Conservation (phyloP, 2,888 invertebrate genomes). For the Dioctria rufipes region DNA sequence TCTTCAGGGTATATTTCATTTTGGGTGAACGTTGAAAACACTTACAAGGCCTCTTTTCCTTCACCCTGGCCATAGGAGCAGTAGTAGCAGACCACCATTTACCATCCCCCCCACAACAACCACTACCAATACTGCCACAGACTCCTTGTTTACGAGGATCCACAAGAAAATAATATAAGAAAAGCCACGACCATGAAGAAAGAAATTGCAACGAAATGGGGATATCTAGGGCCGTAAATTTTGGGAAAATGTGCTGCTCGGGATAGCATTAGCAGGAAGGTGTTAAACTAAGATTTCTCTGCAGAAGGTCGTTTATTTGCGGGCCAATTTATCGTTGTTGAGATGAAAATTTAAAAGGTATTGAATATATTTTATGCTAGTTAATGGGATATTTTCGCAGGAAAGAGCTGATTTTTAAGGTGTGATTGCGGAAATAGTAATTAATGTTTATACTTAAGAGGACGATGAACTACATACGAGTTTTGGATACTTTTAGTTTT, state of each 20-base stretch:
- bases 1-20: slow-evolving; percentile 40
- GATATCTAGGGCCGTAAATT: slow-evolving; percentile 46
- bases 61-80: neutral
- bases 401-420: neutral
- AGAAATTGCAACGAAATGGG: slow-evolving; percentile 41
- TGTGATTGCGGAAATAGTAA: too few relatives aligned
- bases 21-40: slow-evolving; percentile 45
- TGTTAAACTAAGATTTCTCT: slow-evolving; percentile 48
- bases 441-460: too few relatives aligned
- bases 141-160: slow-evolving; percentile 47
- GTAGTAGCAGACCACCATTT: neutral
- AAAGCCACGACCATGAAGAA: slow-evolving; percentile 33
- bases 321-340: slow-evolving; percentile 27
- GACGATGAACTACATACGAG: too few relatives aligned
- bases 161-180: slow-evolving; percentile 49
- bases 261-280: slow-evolving; percentile 48
- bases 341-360: slow-evolving; percentile 47
- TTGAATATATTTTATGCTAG: slow-evolving; percentile 37
- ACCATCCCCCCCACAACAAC: neutral
- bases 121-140: slow-evolving; percentile 7
- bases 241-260: slow-evolving; percentile 34
- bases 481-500: too few relatives aligned
- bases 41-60: slow-evolving; percentile 33
- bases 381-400: slow-evolving; percentile 10
- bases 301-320: slow-evolving; percentile 39